Conservation (phyloP, 2,888 invertebrate species). For the Eristalis arbustorum region DNA sequence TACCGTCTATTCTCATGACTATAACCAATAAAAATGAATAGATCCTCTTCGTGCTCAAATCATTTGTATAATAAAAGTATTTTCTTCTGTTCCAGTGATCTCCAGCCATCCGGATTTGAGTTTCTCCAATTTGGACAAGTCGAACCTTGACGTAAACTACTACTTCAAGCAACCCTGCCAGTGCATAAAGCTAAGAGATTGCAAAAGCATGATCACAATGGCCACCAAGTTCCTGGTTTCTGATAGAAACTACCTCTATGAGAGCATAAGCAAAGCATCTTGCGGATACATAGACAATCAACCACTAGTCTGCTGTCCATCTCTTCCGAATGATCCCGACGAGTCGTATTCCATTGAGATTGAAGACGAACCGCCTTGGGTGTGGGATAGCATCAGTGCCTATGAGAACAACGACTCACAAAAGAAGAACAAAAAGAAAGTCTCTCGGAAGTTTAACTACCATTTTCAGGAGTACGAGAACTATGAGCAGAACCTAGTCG, state of each 20-base stretch:
- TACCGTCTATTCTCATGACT: too few species aligned
- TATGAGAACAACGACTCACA: conserved; percentile 4
- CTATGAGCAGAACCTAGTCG: conserved; percentile 73
- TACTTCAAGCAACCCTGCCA: conserved; percentile 72
- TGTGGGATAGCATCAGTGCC: conserved; percentile 74
- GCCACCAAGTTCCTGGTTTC: conserved; percentile 72
- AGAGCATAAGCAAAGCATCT: conserved; percentile 73
- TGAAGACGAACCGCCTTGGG: conserved; percentile 74
- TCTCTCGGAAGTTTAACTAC: conserved; percentile 41
- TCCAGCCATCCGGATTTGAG: conserved; percentile 70
- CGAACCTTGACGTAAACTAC: conserved; percentile 38
- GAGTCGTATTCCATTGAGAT: conserved; percentile 52
- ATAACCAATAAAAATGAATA: too few species aligned
- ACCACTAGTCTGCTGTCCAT: conserved; percentile 75
- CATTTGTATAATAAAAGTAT: too few species aligned
- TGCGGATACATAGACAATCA: conserved; percentile 76
- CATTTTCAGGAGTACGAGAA: conserved; percentile 47
- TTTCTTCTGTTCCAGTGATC: conserved; percentile 12
- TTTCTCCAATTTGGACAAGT: conserved; percentile 30
- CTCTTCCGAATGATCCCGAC: background rate
- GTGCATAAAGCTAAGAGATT: conserved; percentile 76
- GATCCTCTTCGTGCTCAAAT: too few species aligned
- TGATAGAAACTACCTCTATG: conserved; percentile 72
- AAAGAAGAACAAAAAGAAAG: conserved; percentile 41
- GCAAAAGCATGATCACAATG: conserved; percentile 72